Base-by-base conservation (phyloP, 53 echinoderm and acorn worm species). In the Patiria pectinifera region DNA sequence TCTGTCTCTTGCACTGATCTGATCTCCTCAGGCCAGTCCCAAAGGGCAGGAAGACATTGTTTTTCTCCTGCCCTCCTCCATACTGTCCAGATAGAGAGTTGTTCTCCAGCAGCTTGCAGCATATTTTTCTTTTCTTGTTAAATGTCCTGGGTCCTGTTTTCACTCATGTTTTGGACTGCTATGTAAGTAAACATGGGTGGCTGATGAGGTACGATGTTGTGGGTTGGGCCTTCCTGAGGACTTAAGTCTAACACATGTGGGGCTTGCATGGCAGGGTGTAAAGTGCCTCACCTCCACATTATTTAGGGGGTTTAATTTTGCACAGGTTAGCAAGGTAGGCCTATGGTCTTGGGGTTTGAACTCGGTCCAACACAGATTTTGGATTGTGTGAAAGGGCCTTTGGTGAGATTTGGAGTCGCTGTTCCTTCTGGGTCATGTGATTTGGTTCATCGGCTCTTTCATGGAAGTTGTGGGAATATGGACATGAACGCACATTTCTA, bases 161-260 rank as follows among this genome's bases (percentile, higher is more conserved):
- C 84, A 84, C 84, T 84, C 84, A 84, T 84, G 62, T 3, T 59
- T 62, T 62, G 35, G 14, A 45, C 60, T 85, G 85, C 66, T 62
- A 35, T 45, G 66, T 69, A 66, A 85, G 70, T 70, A 66, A 62
- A 85, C 63, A 70, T 85, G 70, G 5, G 45, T 10, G 24, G 6
- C 24, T 13, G 19, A 24, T 69, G 16, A 21, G 59, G 60, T 16
- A 59, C 26, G 18, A 62, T 60, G 2, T 24, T 23, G n/a, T 14
- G 83, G 83, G 83, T 12, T 13, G 26, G 85, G 35, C 69, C 85
- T 85, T 85, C 85, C 85, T 70, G 70, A 35, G 43, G 35, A 19
- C 45, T 19, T 53, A 53, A 69, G 85, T 66, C 85, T 2, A 35
- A 74, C 24, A 23, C 21, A n/a, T n/a, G n/a, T 74, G 24, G 74